A percentile compares a stretch with the other conserved stretches of the same genome.
Conservation (phyloP, 1,140 invertebrate genomes). For the Araneus ventricosus region DNA sequence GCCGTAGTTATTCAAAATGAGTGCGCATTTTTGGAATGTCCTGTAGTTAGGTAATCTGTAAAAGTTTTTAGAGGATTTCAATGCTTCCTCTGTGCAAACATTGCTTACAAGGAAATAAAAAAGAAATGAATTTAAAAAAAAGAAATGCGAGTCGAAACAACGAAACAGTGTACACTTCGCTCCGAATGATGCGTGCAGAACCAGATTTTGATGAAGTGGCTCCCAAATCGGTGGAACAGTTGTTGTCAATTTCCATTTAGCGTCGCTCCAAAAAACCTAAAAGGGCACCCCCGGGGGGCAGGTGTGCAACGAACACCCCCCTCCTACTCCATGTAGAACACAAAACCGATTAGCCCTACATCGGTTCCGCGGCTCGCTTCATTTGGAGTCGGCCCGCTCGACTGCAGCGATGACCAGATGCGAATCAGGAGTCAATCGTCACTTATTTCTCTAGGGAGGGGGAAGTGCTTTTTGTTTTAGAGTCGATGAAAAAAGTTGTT, state of each 20-base stretch:
- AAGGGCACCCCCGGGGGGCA: neutral
- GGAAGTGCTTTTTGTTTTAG: neutral
- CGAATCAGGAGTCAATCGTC: neutral
- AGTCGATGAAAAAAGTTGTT: neutral
- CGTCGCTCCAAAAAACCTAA: neutral
- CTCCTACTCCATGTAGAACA: neutral
- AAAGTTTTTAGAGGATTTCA: too few relatives aligned
- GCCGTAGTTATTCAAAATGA: too few relatives aligned
- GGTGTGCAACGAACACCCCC: neutral
- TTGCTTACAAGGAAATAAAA: too few relatives aligned
- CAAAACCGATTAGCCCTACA: neutral
- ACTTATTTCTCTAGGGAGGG: neutral
- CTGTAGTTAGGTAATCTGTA: too few relatives aligned
- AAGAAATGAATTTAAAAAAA: too few relatives aligned
- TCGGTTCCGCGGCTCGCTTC: neutral
- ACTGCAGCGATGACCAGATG: neutral
- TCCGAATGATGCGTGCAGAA: neutral
- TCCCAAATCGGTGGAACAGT: slow-evolving; percentile 4
- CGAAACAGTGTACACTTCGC: neutral
- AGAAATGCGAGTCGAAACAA: neutral
- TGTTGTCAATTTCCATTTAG: slow-evolving; percentile 28
- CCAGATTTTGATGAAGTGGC: neutral
- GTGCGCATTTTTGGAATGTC: too few relatives aligned
- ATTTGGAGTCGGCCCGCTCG: neutral
- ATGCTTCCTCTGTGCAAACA: too few relatives aligned